Evolutionary conservation across 2,888 invertebrate species (phyloP).

Genomic region (Anagyrus pseudococci): DNA sequence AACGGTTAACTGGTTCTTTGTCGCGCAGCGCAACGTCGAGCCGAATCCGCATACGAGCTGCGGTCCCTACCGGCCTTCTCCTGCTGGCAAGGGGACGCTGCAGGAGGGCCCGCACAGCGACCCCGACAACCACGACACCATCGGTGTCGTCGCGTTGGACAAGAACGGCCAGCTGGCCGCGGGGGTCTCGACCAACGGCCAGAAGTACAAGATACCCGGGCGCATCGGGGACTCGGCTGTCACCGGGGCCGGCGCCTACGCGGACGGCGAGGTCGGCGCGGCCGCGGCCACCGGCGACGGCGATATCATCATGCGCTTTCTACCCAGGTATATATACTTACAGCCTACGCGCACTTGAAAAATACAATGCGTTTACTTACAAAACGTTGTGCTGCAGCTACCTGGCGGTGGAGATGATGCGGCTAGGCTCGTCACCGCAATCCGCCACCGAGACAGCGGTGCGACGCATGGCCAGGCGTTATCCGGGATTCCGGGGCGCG

Average conservation of each 20-base stretch:
- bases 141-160: conserved; percentile 93
- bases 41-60: conserved; percentile 83
- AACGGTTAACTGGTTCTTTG: too few relatives aligned
- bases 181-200: conserved; percentile 96
- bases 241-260: conserved; percentile 94
- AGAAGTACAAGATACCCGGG: conserved; percentile 90
- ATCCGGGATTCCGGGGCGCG: conserved; percentile 85
- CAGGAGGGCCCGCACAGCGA: conserved; percentile 36
- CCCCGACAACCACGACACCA: conserved; percentile 89
- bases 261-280: conserved; percentile 83
- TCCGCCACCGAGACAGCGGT: conserved; percentile 79
- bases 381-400: conserved; percentile 71
- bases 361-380: neutral
- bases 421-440: conserved; percentile 75
- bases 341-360: too few relatives aligned
- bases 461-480: conserved; percentile 73
- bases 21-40: conserved; percentile 66
- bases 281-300: conserved; percentile 94
- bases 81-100: too few relatives aligned
- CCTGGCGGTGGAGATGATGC: conserved; percentile 89
- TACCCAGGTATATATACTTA: conserved; percentile 74
- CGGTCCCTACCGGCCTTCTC: conserved; percentile 92
- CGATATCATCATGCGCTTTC: conserved; percentile 95
- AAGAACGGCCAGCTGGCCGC: conserved; percentile 77
- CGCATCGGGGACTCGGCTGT: conserved; percentile 85